Conservation (phyloP, 2,888 invertebrate species). For the Crepidodera aurea region DNA sequence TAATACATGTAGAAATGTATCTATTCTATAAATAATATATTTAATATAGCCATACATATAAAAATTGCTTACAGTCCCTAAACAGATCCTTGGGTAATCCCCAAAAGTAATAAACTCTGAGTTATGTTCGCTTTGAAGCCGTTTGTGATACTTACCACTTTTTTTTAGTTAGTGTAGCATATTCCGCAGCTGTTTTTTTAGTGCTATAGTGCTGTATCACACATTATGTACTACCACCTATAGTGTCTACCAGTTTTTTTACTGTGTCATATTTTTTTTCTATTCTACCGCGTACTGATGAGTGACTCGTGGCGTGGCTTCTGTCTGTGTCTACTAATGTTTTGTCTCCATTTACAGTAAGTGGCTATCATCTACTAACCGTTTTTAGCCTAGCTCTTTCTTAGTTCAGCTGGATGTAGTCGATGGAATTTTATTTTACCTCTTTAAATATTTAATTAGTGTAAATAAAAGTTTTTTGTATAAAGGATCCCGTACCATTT, state of each 20-base stretch:
- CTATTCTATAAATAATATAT: too few relatives aligned
- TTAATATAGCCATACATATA: too few relatives aligned
- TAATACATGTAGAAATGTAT: too few relatives aligned
- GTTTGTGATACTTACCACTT: conserved; percentile 41
- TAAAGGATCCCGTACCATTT: too few relatives aligned
- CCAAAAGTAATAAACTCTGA: conserved; percentile 10
- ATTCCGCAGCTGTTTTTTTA: conserved; percentile 48
- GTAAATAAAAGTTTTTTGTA: not conserved
- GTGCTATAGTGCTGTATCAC: conserved; percentile 52
- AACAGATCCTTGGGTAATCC: not conserved
- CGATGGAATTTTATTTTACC: not conserved
- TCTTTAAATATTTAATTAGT: not conserved
- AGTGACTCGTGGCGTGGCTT: conserved; percentile 52
- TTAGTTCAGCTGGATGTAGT: conserved; percentile 1
- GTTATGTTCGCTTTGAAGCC: conserved; percentile 40
- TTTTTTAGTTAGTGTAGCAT: conserved; percentile 44
- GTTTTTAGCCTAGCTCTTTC: conserved; percentile 25
- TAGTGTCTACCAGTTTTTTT: conserved; percentile 51
- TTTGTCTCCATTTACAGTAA: conserved; percentile 60
- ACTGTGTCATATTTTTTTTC: conserved; percentile 47
- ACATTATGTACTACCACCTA: conserved; percentile 48
- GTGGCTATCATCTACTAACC: conserved; percentile 58
- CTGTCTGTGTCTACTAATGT: conserved; percentile 62
- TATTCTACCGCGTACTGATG: conserved; percentile 50
- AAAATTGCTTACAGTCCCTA: not conserved